Evolutionary conservation across 2,888 invertebrate genomes (phyloP).

Genomic region (Allygus modestus): DNA sequence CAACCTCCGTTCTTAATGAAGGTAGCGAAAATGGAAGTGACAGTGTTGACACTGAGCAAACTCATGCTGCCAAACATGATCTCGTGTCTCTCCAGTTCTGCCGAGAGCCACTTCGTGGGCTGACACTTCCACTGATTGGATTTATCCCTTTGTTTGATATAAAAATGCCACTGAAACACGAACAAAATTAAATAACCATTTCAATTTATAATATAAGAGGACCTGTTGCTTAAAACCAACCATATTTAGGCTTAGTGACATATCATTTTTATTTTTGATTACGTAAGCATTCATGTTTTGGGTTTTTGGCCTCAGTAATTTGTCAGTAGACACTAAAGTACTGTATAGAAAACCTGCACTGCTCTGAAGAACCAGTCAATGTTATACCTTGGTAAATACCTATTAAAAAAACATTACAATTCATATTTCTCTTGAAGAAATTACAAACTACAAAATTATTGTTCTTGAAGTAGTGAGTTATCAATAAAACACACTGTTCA

Average conservation of each 20-base stretch:
- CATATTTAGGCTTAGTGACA: not conserved
- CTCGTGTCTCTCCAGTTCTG: slow-evolving; percentile 83
- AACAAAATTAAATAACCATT: not conserved
- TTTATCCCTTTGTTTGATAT: slow-evolving; percentile 79
- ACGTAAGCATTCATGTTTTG: too few relatives aligned
- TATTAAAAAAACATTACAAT: too few relatives aligned
- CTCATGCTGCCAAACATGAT: slow-evolving; percentile 81
- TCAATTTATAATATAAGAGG: not conserved
- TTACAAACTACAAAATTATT: too few relatives aligned
- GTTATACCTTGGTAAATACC: not conserved
- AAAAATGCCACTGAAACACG: slow-evolving; percentile 82
- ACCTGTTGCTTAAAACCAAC: slow-evolving; percentile 11
- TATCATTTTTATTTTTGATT: not conserved
- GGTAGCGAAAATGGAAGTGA: slow-evolving; percentile 81
- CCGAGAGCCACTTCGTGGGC: slow-evolving; percentile 82
- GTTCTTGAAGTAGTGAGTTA: too few relatives aligned
- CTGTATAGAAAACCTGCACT: too few relatives aligned
- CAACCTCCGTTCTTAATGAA: slow-evolving; percentile 84
- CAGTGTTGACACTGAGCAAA: slow-evolving; percentile 77
- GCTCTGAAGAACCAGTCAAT: not conserved
- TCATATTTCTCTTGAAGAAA: too few relatives aligned
- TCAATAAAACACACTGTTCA: too few relatives aligned
- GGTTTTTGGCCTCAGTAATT: too few relatives aligned
- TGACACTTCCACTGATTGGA: slow-evolving; percentile 86
- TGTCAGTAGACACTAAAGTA: too few relatives aligned